These are phyloP conservation scores for Bambusicola thoracicus DNA, from an alignment of 2,113 vertebrate genomes.

Conservation along the genomic window DNA sequence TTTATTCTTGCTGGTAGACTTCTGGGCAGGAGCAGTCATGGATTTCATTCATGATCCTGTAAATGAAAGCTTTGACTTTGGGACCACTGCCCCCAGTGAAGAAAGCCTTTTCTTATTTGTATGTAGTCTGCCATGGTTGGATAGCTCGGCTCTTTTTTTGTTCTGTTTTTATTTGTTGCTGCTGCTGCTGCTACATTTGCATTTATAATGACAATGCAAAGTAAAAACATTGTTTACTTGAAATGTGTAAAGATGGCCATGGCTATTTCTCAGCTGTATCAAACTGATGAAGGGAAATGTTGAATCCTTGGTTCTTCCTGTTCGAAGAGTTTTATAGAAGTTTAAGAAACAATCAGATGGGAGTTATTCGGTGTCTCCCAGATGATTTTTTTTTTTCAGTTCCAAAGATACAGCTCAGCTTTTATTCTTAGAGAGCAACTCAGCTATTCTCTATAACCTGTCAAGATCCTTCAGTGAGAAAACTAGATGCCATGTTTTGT, in stretches of 20 bases:
- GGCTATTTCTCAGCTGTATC: background rate
- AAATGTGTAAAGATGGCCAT: background rate
- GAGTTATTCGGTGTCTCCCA: background rate
- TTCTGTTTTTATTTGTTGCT: background rate
- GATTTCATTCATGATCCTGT: background rate
- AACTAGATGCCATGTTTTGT: background rate
- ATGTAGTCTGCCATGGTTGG: background rate
- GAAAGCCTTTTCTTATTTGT: background rate
- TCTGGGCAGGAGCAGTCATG: background rate
- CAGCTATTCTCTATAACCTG: background rate
- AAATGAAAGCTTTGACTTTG: background rate
- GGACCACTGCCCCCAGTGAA: background rate
- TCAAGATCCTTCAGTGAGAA: background rate
- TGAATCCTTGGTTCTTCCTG: background rate
- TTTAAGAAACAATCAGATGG: background rate
- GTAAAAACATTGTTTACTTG: background rate
- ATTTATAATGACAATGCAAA: background rate
- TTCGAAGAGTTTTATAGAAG: background rate
- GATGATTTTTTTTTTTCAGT: background rate
- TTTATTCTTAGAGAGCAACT: background rate
- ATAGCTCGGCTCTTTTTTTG: background rate
- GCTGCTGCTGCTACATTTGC: background rate
- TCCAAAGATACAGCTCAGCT: background rate
- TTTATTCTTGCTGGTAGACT: conserved; percentile 3
- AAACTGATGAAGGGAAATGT: background rate